These are phyloP conservation scores for Ommatoiulus sabulosus DNA, from an alignment of 2,888 invertebrate genomes.

Conservation along the genomic window DNA sequence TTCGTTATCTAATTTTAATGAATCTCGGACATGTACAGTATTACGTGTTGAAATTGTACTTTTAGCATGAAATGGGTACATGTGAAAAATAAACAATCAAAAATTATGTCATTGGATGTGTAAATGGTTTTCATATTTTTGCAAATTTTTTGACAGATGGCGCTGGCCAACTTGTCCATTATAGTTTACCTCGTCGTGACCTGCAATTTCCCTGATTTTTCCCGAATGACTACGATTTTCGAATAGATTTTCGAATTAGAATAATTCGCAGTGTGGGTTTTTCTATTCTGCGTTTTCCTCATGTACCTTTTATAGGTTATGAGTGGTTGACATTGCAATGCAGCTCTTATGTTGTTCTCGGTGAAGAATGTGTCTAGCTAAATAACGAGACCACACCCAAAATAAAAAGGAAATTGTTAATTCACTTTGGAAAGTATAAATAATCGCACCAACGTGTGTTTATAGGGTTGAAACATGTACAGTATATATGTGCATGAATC, in stretches of 20 bases:
- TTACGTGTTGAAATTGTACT: too few relatives aligned
- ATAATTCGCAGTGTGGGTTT: neutral
- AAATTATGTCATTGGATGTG: too few relatives aligned
- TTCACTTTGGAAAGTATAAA: neutral
- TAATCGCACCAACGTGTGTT: neutral
- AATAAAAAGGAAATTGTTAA: slow-evolving; percentile 22
- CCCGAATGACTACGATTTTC: neutral
- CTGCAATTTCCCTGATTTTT: neutral
- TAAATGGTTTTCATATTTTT: too few relatives aligned
- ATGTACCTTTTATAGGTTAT: neutral
- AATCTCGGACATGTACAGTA: too few relatives aligned
- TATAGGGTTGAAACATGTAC: neutral
- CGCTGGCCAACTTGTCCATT: too few relatives aligned
- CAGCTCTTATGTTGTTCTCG: neutral
- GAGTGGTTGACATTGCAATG: slow-evolving; percentile 22
- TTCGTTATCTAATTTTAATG: too few relatives aligned
- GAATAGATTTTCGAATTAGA: too few relatives aligned
- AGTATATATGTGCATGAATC: neutral
- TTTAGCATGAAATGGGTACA: too few relatives aligned
- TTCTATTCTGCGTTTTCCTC: neutral
- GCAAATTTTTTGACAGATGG: too few relatives aligned
- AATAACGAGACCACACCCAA: slow-evolving; percentile 7
- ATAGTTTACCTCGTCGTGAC: too few relatives aligned
- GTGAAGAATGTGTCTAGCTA: neutral
- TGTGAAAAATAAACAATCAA: too few relatives aligned